phyloP scores from a whole-genome alignment of 2,888 invertebrate species.

The Mayetiola destructor region DNA sequence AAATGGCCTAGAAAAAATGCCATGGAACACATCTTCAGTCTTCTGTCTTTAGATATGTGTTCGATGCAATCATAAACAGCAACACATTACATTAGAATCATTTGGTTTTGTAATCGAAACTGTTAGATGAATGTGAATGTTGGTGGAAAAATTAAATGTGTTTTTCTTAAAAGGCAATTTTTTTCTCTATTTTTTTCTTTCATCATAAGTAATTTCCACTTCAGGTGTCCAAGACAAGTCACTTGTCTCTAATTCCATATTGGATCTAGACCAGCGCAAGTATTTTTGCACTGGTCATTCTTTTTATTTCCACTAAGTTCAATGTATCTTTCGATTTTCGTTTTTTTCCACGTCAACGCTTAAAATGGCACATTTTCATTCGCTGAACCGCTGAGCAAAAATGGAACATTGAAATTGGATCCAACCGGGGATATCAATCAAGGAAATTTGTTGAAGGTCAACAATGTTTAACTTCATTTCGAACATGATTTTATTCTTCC shows the following conservation, averaged over 20 bases:
- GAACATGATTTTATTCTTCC: no score
- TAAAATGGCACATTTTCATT: no score
- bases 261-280: background rate
- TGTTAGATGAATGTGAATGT: no score
- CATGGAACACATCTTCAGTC: background rate
- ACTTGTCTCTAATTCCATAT: slow-evolving; percentile 2
- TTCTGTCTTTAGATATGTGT: no score
- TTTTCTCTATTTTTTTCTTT: background rate
- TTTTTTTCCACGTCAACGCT: no score
- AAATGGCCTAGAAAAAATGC: slow-evolving; percentile 4
- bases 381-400: no score
- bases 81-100: background rate
- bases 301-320: background rate
- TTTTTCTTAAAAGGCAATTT: background rate
- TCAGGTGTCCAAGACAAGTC: background rate
- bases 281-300: background rate
- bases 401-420: no score
- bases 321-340: background rate
- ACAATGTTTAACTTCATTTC: no score
- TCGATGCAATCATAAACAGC: background rate
- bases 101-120: background rate
- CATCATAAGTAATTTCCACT: background rate
- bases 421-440: no score
- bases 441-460: no score
- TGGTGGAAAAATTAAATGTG: slow-evolving; percentile 1